Conservation (phyloP, 92 coral and sea anemone genomes). For the Micromussa lordhowensis region DNA sequence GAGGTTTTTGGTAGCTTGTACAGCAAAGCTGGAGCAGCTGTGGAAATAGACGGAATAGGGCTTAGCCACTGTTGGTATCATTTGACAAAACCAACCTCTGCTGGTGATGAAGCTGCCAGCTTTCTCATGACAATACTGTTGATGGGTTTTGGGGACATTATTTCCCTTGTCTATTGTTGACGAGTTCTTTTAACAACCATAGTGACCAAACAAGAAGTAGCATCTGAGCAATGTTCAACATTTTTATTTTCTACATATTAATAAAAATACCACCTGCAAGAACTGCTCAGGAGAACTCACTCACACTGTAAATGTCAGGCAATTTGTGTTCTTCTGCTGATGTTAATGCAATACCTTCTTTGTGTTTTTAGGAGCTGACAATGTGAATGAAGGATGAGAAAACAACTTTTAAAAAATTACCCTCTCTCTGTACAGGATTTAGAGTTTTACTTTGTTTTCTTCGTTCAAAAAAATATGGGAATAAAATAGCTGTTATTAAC, state of each 20-base stretch:
- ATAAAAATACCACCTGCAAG: too few species aligned
- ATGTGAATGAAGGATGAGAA: conserved; percentile 20
- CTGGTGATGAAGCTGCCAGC: too few species aligned
- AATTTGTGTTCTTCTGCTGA: neutral
- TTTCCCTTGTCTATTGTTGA: neutral
- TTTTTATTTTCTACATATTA: neutral
- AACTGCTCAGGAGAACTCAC: neutral
- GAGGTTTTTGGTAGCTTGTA: too few species aligned
- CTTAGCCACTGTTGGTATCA: too few species aligned
- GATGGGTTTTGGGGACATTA: too few species aligned
- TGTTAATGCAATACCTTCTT: neutral
- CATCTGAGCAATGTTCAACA: neutral
- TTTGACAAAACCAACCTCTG: too few species aligned
- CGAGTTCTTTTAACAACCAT: too few species aligned
- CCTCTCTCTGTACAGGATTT: conserved; percentile 51
- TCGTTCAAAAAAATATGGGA: conserved; percentile 19
- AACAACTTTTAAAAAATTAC: conserved; percentile 5
- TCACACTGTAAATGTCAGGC: too few species aligned
- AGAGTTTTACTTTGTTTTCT: conserved; percentile 15
- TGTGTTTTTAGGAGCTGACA: conserved; percentile 43
- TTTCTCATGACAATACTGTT: too few species aligned
- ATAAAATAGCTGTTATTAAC: conserved; percentile 2
- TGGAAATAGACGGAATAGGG: too few species aligned
- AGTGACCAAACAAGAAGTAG: neutral
- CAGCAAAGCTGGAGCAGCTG: too few species aligned